Evolutionary conservation across 1,140 invertebrate species (phyloP), one percentile per base, ranked within the genome.

Genomic region (Meteorus sp.): DNA sequence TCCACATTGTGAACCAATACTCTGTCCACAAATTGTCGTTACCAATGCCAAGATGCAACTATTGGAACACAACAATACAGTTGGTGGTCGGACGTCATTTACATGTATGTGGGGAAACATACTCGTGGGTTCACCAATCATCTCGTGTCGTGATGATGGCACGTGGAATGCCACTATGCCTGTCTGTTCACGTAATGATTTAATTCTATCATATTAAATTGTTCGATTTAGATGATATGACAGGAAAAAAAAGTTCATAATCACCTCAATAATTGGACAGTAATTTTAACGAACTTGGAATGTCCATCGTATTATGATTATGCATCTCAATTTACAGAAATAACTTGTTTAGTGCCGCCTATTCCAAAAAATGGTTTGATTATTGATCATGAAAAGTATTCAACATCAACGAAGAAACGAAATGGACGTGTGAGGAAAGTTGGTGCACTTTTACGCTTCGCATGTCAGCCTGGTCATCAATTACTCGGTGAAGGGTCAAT

Each of bases 41-140:
- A 73, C 78, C 0, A 85, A 85, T 60, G 75, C 78, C 0, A 81
- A 84, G 64, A 72, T 89, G 3, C 80, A 81, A 50, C 63, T 88
- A n/a, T 71, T 84, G 22, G 81, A 85, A 39, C 82, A 86, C 70
- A 88, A 88, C 71, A 84, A 85, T 48, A 86, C 78, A 41, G 87
- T 84, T 59, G 84, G 83, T 2, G 85, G 89, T n/a, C 82, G 84
- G 51, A 89, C 88, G 3, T 82, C 89, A 19, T 94, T 94, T 77
- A 85, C 85, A 44, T 94, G 92, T 69, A 85, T 91, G 53, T 91
- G 89, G 85, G 91, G 92, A 35, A 90, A 92, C 71, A 81, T 84
- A 56, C 81, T 94, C 20, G 81, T 82, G 27, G 92, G 92, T 5
- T 78, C 85, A 20, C 85, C 88, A 1, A 88, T 85, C 35, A 82